Base-by-base conservation (phyloP, 1,140 invertebrate species). In the Drosophila lowei region DNA sequence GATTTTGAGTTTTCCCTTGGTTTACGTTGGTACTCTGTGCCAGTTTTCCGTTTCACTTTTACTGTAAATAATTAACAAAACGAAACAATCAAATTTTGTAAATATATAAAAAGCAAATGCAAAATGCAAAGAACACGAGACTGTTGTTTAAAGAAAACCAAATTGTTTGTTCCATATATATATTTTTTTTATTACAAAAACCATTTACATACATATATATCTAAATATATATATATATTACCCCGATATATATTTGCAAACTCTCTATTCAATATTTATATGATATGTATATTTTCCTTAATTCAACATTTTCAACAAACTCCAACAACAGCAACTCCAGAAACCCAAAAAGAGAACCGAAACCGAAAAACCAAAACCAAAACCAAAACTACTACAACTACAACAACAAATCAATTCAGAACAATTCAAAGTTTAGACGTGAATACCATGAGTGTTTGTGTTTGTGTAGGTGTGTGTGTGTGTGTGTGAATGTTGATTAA, bases 241-340 rank as follows among this genome's bases (percentile, higher is more conserved):
- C 4, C 23, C 23, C 57, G 60, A 81, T 83, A 79, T 86, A 86
- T 81, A 88, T 88, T 25, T 25, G 23, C 23, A 25, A 88, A 79
- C 72, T 68, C 79, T 89, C 76, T 89, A 89, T 89, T 88, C 67
- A 79, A 89, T 88, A 89, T 88, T 89, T 84, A 89, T 89, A 84
- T 89, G 77, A 89, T 79, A 80, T 89, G 84, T 89, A 89, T 79
- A 79, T 67, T 89, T 86, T 79, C 58, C 66, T 67, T 60, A 59
- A 65, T 74, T 81, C 48, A 77, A 85, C 72, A 86, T 77, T 80
- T 74, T 80, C 46, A 76, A 81, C 57, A 58, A 79, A 79, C 54
- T 79, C 59, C 60, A 81, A 78, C 50, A 72, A 81, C 61, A 67
- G 62, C 73, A 56, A 65, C 58, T 68, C 48, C 53, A 43, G 49